Evolutionary conservation across 37 sponge, comb jelly and placozoan species (phyloP).

Genomic region (Chondrosia reniformis): DNA sequence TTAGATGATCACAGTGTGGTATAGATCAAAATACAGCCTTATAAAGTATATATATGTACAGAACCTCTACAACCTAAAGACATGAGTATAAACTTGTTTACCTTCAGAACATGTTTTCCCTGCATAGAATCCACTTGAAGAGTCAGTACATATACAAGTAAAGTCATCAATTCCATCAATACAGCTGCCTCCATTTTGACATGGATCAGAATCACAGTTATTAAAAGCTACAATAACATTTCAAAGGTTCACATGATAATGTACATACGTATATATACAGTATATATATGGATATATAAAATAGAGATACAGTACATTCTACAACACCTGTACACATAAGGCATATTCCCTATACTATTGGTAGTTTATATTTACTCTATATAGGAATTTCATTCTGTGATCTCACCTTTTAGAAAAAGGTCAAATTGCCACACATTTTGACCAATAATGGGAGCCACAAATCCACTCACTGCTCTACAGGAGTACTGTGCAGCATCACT

Average conservation of each 20-base stretch:
- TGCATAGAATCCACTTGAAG: neutral
- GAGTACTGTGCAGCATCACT: neutral
- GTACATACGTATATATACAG: neutral
- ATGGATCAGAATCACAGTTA: constrained; percentile 2
- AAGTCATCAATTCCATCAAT: constrained; percentile 9
- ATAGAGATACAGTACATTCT: neutral
- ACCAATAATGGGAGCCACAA: neutral
- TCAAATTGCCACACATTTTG: neutral
- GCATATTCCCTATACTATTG: neutral
- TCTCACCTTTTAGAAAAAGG: neutral
- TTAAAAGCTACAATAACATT: neutral
- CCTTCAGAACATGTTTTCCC: neutral
- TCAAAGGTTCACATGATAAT: neutral
- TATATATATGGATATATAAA: neutral
- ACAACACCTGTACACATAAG: neutral
- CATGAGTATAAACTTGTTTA: no score
- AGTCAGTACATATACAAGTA: neutral
- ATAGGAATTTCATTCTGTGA: neutral
- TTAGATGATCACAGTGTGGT: no score
- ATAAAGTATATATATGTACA: no score
- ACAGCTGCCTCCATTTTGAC: constrained; percentile 4
- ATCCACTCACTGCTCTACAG: neutral
- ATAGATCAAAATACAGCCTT: no score
- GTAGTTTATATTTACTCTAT: no score
- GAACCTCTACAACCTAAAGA: no score